phyloP scores from a whole-genome alignment of 2,113 vertebrate species.

The Reinhardtius hippoglossoides region DNA sequence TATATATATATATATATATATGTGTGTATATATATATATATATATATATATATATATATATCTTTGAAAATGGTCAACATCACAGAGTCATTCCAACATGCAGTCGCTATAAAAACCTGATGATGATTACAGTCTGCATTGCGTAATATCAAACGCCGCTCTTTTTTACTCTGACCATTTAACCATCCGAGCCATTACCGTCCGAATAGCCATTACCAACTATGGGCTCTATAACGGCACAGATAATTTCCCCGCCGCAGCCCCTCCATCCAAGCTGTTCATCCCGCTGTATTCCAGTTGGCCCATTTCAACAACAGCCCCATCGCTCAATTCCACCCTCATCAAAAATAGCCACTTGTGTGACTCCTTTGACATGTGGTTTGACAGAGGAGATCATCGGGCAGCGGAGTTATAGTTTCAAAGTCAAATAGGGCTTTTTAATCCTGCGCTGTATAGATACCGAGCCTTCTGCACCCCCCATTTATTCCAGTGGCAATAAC shows the following conservation, averaged over 20 bases:
- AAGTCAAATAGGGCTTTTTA: conserved; percentile 51
- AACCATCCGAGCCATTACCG: conserved; percentile 57
- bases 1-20: no score
- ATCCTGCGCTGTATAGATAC: conserved; percentile 11
- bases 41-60: no score
- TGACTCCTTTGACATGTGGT: conserved; percentile 44
- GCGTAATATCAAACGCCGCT: conserved; percentile 11
- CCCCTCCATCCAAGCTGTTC: conserved; percentile 53
- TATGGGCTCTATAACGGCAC: conserved; percentile 54
- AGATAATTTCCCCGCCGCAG: conserved; percentile 55
- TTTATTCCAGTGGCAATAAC: no score
- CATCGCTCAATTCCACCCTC: conserved; percentile 43
- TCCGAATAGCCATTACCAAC: conserved; percentile 52
- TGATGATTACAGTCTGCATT: conserved; percentile 42
- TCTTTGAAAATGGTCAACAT: background rate
- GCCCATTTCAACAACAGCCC: conserved; percentile 47
- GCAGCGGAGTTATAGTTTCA: conserved; percentile 24
- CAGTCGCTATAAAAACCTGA: conserved; percentile 22
- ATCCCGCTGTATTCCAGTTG: conserved; percentile 45
- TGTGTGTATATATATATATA: no score
- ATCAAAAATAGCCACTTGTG: conserved; percentile 40
- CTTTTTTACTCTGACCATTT: conserved; percentile 43
- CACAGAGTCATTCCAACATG: background rate
- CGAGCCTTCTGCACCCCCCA: background rate
- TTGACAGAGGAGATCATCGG: conserved; percentile 17